Evolutionary conservation across 2,113 vertebrate species (phyloP).

Genomic region (Varanus komodoensis): DNA sequence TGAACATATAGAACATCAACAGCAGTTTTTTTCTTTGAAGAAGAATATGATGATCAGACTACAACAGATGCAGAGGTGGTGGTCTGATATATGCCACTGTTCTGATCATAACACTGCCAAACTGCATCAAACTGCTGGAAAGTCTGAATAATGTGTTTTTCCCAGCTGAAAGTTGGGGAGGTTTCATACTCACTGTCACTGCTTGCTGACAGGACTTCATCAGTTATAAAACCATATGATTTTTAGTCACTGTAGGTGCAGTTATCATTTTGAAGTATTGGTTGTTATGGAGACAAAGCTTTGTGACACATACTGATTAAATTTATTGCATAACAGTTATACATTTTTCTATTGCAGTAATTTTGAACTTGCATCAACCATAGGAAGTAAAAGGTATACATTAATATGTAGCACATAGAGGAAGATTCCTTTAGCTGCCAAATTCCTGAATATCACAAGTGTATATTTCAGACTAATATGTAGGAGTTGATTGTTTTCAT

Average conservation of each 20-base stretch:
- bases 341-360: neutral
- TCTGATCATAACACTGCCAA: neutral
- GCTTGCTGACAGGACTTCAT: neutral
- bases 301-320: neutral
- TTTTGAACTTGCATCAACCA: neutral
- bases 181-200: neutral
- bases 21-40: neutral
- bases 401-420: neutral
- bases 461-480: neutral
- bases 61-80: neutral
- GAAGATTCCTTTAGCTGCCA: neutral
- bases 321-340: neutral
- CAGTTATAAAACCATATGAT: neutral
- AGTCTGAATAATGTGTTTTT: neutral
- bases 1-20: neutral
- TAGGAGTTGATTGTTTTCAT: constrained; percentile 43
- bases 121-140: neutral
- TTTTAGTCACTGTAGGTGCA: constrained; percentile 1
- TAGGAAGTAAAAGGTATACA: neutral
- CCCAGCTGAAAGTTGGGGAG: neutral
- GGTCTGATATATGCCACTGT: neutral
- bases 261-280: neutral
- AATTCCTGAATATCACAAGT: neutral
- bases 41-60: neutral
- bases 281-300: constrained; percentile 8